phyloP scores from a whole-genome alignment of 2,888 invertebrate species.

The Eurytoma adleriae region DNA sequence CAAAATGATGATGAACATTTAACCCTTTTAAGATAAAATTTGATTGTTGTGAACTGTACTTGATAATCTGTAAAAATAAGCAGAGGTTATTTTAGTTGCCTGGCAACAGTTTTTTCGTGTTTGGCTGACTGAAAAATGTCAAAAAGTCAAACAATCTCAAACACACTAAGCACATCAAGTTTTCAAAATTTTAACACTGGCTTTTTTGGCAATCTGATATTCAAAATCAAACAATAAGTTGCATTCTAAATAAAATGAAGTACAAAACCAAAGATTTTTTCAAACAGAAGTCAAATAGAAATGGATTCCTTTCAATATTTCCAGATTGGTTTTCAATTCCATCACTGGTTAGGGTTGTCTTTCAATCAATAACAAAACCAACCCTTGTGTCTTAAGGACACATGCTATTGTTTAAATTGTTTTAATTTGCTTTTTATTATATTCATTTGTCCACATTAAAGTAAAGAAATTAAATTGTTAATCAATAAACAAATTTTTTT shows the following conservation, averaged over 20 bases:
- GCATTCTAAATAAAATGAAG: slow-evolving; percentile 43
- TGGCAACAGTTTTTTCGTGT: slow-evolving; percentile 43
- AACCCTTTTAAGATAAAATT: neutral
- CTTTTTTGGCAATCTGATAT: slow-evolving; percentile 33
- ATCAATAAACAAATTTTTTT: neutral
- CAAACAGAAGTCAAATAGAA: slow-evolving; percentile 51
- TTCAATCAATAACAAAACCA: slow-evolving; percentile 10
- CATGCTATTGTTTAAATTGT: slow-evolving; percentile 33
- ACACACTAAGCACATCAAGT: neutral
- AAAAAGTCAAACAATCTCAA: slow-evolving; percentile 18
- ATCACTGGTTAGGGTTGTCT: slow-evolving; percentile 51
- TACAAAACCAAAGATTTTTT: slow-evolving; percentile 44
- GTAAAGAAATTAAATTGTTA: slow-evolving; percentile 22
- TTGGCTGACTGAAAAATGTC: slow-evolving; percentile 33
- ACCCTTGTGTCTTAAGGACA: slow-evolving; percentile 6
- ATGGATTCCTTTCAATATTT: slow-evolving; percentile 47
- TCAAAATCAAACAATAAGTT: slow-evolving; percentile 23
- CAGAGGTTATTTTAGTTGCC: slow-evolving; percentile 43
- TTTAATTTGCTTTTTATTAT: slow-evolving; percentile 39
- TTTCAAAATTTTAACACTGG: slow-evolving; percentile 50
- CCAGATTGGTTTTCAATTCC: slow-evolving; percentile 54
- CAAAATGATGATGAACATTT: neutral
- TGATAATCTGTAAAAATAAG: neutral
- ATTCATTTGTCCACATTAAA: slow-evolving; percentile 30
- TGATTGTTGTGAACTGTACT: neutral